Base-by-base conservation (phyloP, 1,140 invertebrate genomes). In the Leptinotarsa defecta region DNA sequence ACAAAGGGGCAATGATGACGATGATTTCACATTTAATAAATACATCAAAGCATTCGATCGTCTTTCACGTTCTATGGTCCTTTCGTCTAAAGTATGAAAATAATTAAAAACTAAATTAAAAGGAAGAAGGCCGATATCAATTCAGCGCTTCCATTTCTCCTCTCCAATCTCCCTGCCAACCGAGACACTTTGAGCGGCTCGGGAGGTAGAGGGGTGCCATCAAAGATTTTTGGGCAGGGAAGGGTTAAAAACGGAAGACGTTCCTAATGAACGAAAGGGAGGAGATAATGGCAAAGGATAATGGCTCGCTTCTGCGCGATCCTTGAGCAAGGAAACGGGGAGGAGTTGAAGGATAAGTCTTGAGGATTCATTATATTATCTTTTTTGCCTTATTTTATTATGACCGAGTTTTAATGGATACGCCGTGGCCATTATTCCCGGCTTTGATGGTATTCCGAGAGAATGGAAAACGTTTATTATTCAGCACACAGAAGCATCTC, bases 201-300 rank as follows among this genome's bases (percentile, higher is more conserved):
- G 15, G 52, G 52, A 57, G 4, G 52, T 57, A 57, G 17, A 61
- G 68, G 64, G 20, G 71, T 19, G 24, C 70, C 49, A 57, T 62
- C 70, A 34, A 71, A 62, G 70, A 71, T 68, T 68, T 43, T 34
- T 24, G 48, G 68, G 72, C 49, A 57, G 64, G 70, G 74, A 79
- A 77, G 74, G 78, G 76, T 75, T 77, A 70, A 71, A 72, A 71
- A 52, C 74, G 78, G 74, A 76, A 75, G 76, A 76, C 78, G 73
- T 75, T 75, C 67, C 76, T 77, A 77, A 79, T 79, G 74, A 79
- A 78, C 68, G 72, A 69, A 75, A 73, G 74, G 72, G 73, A 76
- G 78, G 76, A 78, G 76, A 77, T 79, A 79, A 79, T 79, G 75
- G 76, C 64, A 72, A 75, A 78, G 72, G 71, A 78, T 80, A 78